Evolutionary conservation across 2,888 invertebrate genomes (phyloP), one percentile per base, ranked within the genome.

Genomic region (Altica lythri): DNA sequence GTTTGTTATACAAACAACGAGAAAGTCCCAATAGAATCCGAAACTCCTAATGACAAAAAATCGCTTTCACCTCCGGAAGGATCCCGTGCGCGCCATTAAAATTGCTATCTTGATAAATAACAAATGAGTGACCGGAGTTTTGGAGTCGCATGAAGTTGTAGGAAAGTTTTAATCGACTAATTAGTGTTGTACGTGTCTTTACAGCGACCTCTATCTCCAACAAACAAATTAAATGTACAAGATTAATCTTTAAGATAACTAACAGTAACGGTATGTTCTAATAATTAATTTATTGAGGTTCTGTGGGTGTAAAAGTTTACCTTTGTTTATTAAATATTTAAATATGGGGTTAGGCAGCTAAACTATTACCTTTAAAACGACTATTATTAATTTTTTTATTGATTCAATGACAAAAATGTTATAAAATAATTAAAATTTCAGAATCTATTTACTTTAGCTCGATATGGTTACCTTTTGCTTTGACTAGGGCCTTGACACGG

Each of bases 141-240:
- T 22, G 42, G 42, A 34, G 32, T 40, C 25, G 38, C 46, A 22
- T 10, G 17, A 18, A 47, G 35, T 47, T 53, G 29, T 19, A 34
- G 17, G 13, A 47, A 47, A 53, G 29, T 53, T 46, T 29, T 43
- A 53, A 53, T 45, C 35, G 44, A 46, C 27, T 47, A 47, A 47
- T 53, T 43, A 53, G 42, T 46, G 35, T 47, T 47, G 47, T 42
- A 53, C 53, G 53, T 47, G 47, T 35, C 22, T 34, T 37, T 27
- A 32, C 40, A 42, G 16, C 22, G 47, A 42, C 25, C 13, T 35
- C 42, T 47, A 47, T 53, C 40, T 47, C 14, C 43, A 19, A 47
- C 48, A 40, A 48, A 48, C 48, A 40, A 48, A 48, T 48, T 48
- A 40, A 48, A 40, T 38, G 38, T 37, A 48, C 40, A 30, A 48